Base-by-base conservation (phyloP, 2,888 invertebrate species). In the Andricus curvator region DNA sequence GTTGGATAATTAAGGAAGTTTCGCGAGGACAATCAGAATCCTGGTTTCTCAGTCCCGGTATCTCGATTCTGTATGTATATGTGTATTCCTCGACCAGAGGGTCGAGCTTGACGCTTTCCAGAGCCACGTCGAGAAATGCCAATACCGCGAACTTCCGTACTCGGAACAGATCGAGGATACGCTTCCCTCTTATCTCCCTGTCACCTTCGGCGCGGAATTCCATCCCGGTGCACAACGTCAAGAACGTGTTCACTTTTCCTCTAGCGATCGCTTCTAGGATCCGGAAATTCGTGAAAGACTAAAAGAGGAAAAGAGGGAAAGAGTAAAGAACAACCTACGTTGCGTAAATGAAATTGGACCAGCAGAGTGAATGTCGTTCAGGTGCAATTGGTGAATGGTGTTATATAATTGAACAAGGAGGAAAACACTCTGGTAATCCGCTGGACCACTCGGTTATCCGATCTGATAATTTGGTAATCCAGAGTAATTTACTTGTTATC, bases 1-100 rank as follows among this genome's bases (percentile, higher is more conserved):
- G 85, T 81, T 80, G 86, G 89, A 91, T 92, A 92, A 92, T 92
- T 92, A 91, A 91, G 90, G 90, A 92, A 92, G 91, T 92, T 92
- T 91, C 88, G 86, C 82, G 85, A 84, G 89, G 86, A 91, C 90
- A 91, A 90, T 91, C 89, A 89, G 84, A 85, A 84, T 84, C 83
- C 81, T 80, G 84, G 83, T 84, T 83, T 84, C 84, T 82, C 82
- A 78, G 81, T 83, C 83, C 80, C 83, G 82, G 79, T 82, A 81
- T 85, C 70, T 80, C 78, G 83, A 85, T 85, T 85, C 81, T 80
- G n/a, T 33, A 81, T 80, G 77, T 64, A 33, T 56, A 81, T 79
- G 78, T 64, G 74, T 64, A 79, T 78, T 80, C 79, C 80, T 81
- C 60, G 78, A 51, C 82, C 60, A 51, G 41, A 77, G 64, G 20